phyloP scores from a whole-genome alignment of 1,140 invertebrate genomes.

The Paracyclopina nana region DNA sequence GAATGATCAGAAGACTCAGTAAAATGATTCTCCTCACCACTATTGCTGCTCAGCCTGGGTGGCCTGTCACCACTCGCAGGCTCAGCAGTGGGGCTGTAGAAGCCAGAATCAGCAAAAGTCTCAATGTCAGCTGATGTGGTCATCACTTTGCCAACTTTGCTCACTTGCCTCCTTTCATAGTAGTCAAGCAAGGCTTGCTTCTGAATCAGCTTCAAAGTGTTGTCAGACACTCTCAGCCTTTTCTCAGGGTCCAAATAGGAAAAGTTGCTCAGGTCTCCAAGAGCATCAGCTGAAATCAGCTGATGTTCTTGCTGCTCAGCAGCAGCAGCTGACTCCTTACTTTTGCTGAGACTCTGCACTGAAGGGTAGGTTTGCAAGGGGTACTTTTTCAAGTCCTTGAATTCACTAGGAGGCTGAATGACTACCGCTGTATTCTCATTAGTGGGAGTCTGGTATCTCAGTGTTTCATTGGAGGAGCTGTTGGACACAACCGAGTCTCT shows the following conservation, averaged over 20 bases:
- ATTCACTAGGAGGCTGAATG: not conserved
- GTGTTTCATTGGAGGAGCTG: not conserved
- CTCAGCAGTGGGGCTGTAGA: constrained; percentile 2
- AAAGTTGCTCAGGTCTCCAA: not conserved
- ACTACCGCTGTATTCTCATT: not conserved
- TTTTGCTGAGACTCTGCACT: not conserved
- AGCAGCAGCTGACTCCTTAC: not conserved
- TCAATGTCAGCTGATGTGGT: too few relatives aligned
- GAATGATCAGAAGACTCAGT: too few relatives aligned
- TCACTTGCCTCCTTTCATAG: constrained; percentile 2
- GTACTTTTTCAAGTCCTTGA: not conserved
- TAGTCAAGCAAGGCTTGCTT: not conserved
- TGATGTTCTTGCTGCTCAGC: not conserved
- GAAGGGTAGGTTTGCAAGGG: not conserved
- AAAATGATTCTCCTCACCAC: too few relatives aligned
- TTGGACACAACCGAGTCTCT: not conserved
- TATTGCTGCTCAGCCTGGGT: too few relatives aligned
- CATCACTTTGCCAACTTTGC: too few relatives aligned
- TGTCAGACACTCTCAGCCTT: constrained; percentile 1
- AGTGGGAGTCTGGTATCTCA: not conserved
- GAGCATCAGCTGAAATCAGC: not conserved
- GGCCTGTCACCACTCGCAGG: too few relatives aligned
- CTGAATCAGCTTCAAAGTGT: not conserved
- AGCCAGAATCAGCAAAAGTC: too few relatives aligned
- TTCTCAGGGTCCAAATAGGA: constrained; percentile 4